phyloP scores from a whole-genome alignment of 2,797 vertebrate species.

The Lophotriccus pileatus region DNA sequence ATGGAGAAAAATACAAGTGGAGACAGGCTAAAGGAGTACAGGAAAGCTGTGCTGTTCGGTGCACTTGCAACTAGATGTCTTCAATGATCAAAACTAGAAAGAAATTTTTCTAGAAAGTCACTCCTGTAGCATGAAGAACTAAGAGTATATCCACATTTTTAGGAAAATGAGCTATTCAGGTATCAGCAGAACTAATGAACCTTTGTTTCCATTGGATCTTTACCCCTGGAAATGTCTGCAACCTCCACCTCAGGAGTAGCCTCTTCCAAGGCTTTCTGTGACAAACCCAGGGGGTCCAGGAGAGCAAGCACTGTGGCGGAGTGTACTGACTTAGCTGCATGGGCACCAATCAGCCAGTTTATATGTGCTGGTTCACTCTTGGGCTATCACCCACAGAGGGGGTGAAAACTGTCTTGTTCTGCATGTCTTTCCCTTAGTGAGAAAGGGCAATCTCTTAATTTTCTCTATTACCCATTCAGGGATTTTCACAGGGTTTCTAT shows the following conservation, averaged over 20 bases:
- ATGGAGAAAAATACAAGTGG: neutral
- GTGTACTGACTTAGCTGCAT: accelerated
- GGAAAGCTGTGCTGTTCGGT: neutral
- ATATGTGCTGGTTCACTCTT: neutral
- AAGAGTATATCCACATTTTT: neutral
- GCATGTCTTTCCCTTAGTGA: neutral
- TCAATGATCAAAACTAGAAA: neutral
- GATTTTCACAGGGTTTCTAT: neutral
- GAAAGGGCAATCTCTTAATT: neutral
- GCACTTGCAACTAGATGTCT: neutral
- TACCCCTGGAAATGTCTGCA: neutral
- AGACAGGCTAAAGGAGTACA: neutral
- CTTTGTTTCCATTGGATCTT: neutral
- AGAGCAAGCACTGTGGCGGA: neutral
- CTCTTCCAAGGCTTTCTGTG: neutral
- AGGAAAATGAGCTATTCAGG: neutral
- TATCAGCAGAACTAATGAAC: neutral
- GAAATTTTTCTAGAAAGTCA: neutral
- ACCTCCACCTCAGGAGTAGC: accelerated
- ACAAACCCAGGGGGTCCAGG: neutral
- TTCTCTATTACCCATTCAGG: neutral
- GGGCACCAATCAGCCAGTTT: neutral
- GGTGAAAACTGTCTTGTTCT: neutral
- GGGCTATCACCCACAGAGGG: accelerated
- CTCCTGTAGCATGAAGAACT: neutral